Conservation (phyloP, 1,140 invertebrate species). For the Spodoptera frugiperda region DNA sequence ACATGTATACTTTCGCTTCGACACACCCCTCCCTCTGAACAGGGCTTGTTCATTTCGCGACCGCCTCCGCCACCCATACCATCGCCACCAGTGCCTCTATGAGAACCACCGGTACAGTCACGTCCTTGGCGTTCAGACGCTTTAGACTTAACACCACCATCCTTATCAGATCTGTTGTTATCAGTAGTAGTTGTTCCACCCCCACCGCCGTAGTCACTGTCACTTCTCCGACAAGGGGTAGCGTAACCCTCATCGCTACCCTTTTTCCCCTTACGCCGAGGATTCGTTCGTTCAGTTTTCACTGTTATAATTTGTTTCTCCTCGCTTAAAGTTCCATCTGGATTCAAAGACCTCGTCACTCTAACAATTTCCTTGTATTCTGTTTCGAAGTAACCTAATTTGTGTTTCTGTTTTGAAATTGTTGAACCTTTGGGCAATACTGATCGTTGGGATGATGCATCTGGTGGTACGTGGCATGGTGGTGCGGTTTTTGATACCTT, state of each 20-base stretch:
- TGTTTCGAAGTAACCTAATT: constrained; percentile 50
- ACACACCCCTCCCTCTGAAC: too few species aligned
- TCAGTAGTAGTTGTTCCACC: not conserved
- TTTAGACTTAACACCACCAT: not conserved
- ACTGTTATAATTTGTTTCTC: constrained; percentile 60
- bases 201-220: not conserved
- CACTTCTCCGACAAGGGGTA: not conserved
- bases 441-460: not conserved
- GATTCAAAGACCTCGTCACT: constrained; percentile 52
- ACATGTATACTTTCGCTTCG: too few species aligned
- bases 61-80: too few species aligned
- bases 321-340: constrained; percentile 58
- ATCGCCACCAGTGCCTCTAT: too few species aligned
- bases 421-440: not conserved
- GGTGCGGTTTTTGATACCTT: not conserved
- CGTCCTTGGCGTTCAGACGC: too few species aligned
- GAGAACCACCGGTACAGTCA: too few species aligned
- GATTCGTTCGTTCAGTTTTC: constrained; percentile 57
- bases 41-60: too few species aligned
- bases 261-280: not conserved
- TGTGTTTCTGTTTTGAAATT: not conserved
- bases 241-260: not conserved
- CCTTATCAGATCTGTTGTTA: not conserved
- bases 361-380: constrained; percentile 58
- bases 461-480: not conserved